Conservation (phyloP, 2,797 vertebrate genomes). For the Craterocephalus amniculus region DNA sequence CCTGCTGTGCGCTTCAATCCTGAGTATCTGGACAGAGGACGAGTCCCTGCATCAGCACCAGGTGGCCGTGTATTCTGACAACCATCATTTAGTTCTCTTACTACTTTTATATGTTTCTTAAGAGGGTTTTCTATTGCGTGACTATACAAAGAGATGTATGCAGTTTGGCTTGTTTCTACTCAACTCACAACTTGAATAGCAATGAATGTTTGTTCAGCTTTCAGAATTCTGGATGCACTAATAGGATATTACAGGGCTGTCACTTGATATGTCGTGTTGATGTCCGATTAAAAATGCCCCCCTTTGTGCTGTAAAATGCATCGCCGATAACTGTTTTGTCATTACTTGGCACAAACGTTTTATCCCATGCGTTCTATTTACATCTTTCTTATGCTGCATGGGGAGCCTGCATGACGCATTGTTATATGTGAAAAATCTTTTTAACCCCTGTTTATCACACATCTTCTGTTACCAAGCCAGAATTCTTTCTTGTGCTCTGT, state of each 20-base stretch:
- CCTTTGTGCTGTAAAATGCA: constrained; percentile 53
- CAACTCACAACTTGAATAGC: constrained; percentile 44
- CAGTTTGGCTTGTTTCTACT: constrained; percentile 57
- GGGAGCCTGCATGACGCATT: constrained; percentile 56
- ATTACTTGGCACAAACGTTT: constrained; percentile 21
- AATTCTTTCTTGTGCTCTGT: constrained; percentile 35
- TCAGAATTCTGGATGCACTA: constrained; percentile 51
- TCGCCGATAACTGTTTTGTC: constrained; percentile 46
- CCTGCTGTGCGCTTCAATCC: constrained; percentile 83
- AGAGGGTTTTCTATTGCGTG: constrained; percentile 52
- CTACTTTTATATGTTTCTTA: constrained; percentile 45
- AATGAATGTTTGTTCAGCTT: constrained; percentile 53
- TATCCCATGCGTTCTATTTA: constrained; percentile 46
- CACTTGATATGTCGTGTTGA: constrained; percentile 41
- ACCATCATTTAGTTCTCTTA: constrained; percentile 39
- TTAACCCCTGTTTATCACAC: constrained; percentile 16
- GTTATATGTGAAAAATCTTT: constrained; percentile 32
- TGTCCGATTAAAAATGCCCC: constrained; percentile 32
- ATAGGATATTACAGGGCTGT: constrained; percentile 44
- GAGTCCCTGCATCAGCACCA: constrained; percentile 76
- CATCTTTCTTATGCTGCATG: constrained; percentile 57
- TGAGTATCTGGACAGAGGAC: constrained; percentile 83
- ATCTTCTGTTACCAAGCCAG: constrained; percentile 11
- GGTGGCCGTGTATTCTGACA: constrained; percentile 75
- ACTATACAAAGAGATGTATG: constrained; percentile 29